Percentiles rank a stretch among this genome's conserved stretches.
Conservation (phyloP, 2,888 invertebrate genomes). For the Craniophora ligustri region DNA sequence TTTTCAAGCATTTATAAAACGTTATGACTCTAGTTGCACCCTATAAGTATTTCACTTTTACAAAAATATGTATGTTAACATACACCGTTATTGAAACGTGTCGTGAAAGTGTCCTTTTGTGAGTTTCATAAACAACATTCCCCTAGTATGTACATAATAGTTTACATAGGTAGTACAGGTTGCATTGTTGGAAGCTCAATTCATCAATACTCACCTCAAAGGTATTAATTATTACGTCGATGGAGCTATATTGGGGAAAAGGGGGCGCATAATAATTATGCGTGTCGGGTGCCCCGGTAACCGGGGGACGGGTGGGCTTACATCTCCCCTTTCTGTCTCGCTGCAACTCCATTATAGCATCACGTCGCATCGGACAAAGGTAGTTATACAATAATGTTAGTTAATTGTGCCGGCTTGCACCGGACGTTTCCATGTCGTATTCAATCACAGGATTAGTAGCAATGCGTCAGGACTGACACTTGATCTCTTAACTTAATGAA, state of each 20-base stretch:
- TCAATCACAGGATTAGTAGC: neutral
- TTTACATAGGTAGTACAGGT: no score
- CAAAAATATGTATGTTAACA: no score
- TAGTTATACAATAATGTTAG: conserved; percentile 13
- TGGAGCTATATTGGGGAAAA: conserved; percentile 9
- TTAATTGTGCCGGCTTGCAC: conserved; percentile 18
- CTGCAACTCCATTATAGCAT: conserved; percentile 23
- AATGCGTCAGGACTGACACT: neutral
- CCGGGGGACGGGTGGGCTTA: conserved; percentile 50
- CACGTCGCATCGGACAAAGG: conserved; percentile 11
- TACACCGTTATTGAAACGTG: conserved; percentile 12
- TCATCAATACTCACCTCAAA: conserved; percentile 25
- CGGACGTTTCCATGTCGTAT: neutral
- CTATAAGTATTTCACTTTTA: no score
- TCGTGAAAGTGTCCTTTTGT: neutral
- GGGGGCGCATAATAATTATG: conserved; percentile 4
- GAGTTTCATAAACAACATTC: neutral
- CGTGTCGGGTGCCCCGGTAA: conserved; percentile 40
- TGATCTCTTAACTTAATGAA: neutral
- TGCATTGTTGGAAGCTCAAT: conserved; percentile 21
- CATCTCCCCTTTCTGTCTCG: conserved; percentile 33
- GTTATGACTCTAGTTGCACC: no score
- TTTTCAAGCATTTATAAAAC: neutral
- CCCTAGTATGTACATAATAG: neutral
- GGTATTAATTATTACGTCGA: conserved; percentile 37